Evolutionary conservation across 1,140 invertebrate genomes (phyloP), one percentile per base, ranked within the genome.

Genomic region (Conopomorpha cramerella): DNA sequence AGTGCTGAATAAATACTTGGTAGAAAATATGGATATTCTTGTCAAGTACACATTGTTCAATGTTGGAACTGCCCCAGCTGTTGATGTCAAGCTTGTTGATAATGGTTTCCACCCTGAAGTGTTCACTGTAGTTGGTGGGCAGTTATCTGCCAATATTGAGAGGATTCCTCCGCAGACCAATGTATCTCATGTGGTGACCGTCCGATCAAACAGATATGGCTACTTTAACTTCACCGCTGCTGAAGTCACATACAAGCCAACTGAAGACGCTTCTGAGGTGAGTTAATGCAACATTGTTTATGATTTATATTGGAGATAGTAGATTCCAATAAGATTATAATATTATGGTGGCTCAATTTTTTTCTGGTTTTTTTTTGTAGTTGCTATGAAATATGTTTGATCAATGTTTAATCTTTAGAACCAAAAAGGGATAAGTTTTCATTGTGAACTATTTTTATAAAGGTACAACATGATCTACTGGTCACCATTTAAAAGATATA

Each of bases 171-270:
- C 95, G 27, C 88, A 90, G 48, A 89, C 89, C 1, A 99, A 99
- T 78, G 89, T 96, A 0, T 90, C 93, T 16, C 96, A 99, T 72
- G 91, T 93, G 7, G 89, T 98, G 32, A 89, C 98, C 17, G 86
- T 99, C 0, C 80, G 89, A 46, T 96, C 97, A 10, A 87, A 88
- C 41, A 90, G 88, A 60, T 93, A 84, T 58, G 96, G 96, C 8
- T 93, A 94, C 57, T 98, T 96, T 80, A 99, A 99, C 65, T 98
- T 99, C 65, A 95, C 95, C 10, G 88, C 95, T 37, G 96, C 96
- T 45, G 89, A 96, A 76, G 85, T 98, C 30, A 87, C 86, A 13
- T 99, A 99, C 76, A 88, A 86, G 47, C 77, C 87, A 16, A 86
- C 85, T 46, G 95, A 92, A 78, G 87, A 91, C 59, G 80, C 85